Base-by-base conservation (phyloP, 2,113 vertebrate species). In the Thymallus thymallus region DNA sequence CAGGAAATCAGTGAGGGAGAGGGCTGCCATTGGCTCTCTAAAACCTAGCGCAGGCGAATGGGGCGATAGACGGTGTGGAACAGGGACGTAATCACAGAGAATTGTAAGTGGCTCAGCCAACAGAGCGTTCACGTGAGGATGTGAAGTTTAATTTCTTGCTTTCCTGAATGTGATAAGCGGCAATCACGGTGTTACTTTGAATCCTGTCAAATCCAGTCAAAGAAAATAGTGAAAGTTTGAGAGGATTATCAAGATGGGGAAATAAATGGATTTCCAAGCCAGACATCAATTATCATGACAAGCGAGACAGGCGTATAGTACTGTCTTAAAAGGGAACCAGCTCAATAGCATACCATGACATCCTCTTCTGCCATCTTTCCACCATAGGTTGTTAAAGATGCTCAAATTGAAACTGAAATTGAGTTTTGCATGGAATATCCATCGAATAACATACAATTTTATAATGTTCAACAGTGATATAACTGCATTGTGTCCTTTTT, bases 151-250 rank as follows among this genome's bases (percentile, higher is more conserved):
- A 89, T 86, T 85, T 85, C 72, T 82, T 84, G 74, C 75, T 74
- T 86, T 80, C 79, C 77, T 79, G 76, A 32, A 71, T 81, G 75
- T 81, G 86, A 89, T 84, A 86, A 86, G 76, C 84, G 82, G 74
- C 51, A 75, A 79, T 81, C 75, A 64, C 72, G 81, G 78, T 77
- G 80, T 76, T 80, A 86, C 86, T 83, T 83, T 82, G 71, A 82
- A 85, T 78, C 84, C 77, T 45, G 72, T 58, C 58, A 73, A 83
- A 66, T 68, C 72, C 24, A 51, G 14, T 66, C 30, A 66, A 35
- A 35, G 64, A 32, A 32, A 66, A 66, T 1, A 35, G 26, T 16
- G 30, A 30, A 14, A 66, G 1, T 29, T 83, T 74, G 35, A 81
- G 74, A 76, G 64, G 65, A 71, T 29, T 63, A 74, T 29, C 13